Conservation (phyloP, 2,113 vertebrate species). For the Etheostoma cragini region DNA sequence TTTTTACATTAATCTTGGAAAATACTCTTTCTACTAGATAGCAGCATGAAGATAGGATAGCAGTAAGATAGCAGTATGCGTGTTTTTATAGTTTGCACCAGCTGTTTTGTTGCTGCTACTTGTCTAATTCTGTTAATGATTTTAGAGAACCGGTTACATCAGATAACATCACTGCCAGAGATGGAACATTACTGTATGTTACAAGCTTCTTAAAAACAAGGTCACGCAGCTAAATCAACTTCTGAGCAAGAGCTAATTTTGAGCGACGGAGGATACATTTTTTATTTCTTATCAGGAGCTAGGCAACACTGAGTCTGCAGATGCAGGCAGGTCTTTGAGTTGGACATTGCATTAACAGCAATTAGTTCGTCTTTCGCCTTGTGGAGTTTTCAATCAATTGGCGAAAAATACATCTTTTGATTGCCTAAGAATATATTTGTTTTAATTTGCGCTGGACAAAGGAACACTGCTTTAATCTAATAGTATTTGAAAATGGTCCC, state of each 20-base stretch:
- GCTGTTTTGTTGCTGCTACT: background rate
- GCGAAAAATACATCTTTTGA: background rate
- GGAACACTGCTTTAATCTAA: background rate
- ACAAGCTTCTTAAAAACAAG: background rate
- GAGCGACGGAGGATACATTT: background rate
- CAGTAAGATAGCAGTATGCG: no score
- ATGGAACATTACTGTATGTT: background rate
- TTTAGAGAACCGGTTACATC: background rate
- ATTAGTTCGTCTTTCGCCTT: background rate
- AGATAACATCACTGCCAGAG: background rate
- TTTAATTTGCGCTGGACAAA: background rate
- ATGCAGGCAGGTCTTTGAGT: background rate
- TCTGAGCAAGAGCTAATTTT: background rate
- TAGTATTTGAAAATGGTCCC: background rate
- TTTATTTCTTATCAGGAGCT: background rate
- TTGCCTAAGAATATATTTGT: background rate
- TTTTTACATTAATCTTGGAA: background rate
- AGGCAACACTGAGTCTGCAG: background rate
- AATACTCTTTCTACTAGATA: background rate
- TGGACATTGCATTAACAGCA: background rate
- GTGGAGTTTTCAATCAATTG: background rate
- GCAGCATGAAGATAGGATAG: no score
- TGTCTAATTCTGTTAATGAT: background rate
- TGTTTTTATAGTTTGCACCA: background rate
- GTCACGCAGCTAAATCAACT: background rate